Evolutionary conservation across 1,140 invertebrate species (phyloP), one percentile per base, ranked within the genome.

Genomic region (Trachymyrmex septentrionalis): DNA sequence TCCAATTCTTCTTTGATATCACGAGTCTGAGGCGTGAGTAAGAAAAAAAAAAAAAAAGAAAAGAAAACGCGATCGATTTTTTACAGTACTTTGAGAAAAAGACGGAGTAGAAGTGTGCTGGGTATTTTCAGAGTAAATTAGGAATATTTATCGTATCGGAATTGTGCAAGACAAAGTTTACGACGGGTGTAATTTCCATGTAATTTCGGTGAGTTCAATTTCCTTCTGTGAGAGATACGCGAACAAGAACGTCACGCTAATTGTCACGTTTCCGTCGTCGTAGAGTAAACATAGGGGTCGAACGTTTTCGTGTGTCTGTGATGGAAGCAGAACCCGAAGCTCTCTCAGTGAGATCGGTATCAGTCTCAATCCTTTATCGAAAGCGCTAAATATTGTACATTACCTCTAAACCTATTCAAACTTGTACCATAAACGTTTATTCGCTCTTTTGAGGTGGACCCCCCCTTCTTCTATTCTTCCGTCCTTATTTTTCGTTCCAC

Each of bases 181-280:
- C 14, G 55, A 4, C n/a, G 24, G 14, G n/a, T 38, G 64, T 69
- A 71, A 81, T 67, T 53, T 55, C n/a, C 38, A 10, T 63, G 57
- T 63, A 77, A 77, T 63, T 63, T 44, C 76, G 48, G n/a, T 19
- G 64, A 55, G 64, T 76, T 63, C 34, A 75, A 76, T 76, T 76
- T 84, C 44, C 71, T 53, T 12, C 30, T 14, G 34, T 34, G 57
- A 59, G 53, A 82, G 50, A 72, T 30, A 75, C 67, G 53, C 10
- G 80, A 73, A 38, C 69, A 59, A 75, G 69, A 44, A 76, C 44
- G 19, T 53, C 48, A 50, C 12, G n/a, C 64, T 80, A 69, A 80
- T 80, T 80, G 77, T 80, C 63, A 27, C 30, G 63, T 80, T 69
- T 69, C 77, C 63, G 64, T 80, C 27, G 63, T 81, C 30, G 64